Evolutionary conservation across 2,113 vertebrate species (phyloP).

Genomic region (Pomatorhinus ruficollis): DNA sequence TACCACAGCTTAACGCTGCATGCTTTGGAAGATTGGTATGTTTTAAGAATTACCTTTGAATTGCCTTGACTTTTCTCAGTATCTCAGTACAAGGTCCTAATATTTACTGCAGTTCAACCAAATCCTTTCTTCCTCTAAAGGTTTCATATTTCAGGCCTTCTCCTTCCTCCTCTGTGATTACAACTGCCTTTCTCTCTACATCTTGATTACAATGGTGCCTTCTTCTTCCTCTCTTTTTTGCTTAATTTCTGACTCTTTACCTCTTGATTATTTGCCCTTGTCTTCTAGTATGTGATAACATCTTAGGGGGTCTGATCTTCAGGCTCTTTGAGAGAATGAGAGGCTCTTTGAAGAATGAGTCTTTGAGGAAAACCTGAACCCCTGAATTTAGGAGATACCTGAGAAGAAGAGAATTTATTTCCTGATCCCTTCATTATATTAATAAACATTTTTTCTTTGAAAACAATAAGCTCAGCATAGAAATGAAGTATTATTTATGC

Average conservation of each 20-base stretch:
- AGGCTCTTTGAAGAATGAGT: neutral
- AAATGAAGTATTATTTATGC: neutral
- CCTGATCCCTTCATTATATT: neutral
- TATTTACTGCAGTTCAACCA: neutral
- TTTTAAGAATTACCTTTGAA: neutral
- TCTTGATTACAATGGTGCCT: neutral
- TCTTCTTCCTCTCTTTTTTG: neutral
- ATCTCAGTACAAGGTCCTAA: neutral
- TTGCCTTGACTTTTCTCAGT: neutral
- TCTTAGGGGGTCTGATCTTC: neutral
- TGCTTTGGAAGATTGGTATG: neutral
- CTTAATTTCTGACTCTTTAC: neutral
- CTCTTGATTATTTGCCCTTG: neutral
- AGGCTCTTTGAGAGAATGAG: neutral
- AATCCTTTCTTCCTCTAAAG: neutral
- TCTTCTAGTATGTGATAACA: neutral
- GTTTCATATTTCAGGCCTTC: neutral
- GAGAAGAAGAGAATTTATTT: neutral
- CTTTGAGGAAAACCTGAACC: neutral
- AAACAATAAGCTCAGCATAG: neutral
- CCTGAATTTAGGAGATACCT: neutral
- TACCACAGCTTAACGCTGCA: neutral
- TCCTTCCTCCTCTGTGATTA: neutral
- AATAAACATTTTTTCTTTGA: neutral
- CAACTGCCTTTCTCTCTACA: neutral